A percentile compares a stretch with the other conserved stretches of the same genome.
Conservation (phyloP, 2,888 invertebrate genomes). For the Chirona hameri region DNA sequence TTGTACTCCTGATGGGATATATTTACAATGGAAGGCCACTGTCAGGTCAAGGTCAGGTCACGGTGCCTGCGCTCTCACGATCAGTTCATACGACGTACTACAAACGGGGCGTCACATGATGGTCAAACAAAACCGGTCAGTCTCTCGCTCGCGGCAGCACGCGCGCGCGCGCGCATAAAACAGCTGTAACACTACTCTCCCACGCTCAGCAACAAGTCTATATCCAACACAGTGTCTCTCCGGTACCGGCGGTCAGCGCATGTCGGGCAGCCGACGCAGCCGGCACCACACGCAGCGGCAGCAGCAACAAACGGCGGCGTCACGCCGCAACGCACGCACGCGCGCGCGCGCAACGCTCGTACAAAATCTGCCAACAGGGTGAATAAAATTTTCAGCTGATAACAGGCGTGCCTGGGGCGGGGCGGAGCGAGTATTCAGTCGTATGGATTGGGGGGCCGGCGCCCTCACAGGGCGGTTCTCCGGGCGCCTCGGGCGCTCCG, state of each 20-base stretch:
- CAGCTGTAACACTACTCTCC: not conserved
- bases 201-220: not conserved
- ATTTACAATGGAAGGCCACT: conserved; percentile 27
- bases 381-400: conserved; percentile 25
- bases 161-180: not conserved
- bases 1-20: conserved; percentile 27
- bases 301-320: not conserved
- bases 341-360: not conserved
- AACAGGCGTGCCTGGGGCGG: conserved; percentile 1
- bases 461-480: not conserved
- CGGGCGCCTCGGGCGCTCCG: no score
- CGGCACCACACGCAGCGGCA: not conserved
- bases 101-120: not conserved
- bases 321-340: not conserved
- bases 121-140: not conserved
- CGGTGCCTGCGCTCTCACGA: not conserved
- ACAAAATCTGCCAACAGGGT: conserved; percentile 10
- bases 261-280: not conserved
- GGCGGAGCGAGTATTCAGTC: conserved; percentile 6
- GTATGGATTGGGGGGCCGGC: not conserved
- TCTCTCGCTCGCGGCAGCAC: not conserved
- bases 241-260: not conserved
- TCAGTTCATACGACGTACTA: not conserved
- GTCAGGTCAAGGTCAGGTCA: not conserved
- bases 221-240: not conserved